Conservation (phyloP, 2,113 vertebrate genomes). For the Spermophilus dauricus region DNA sequence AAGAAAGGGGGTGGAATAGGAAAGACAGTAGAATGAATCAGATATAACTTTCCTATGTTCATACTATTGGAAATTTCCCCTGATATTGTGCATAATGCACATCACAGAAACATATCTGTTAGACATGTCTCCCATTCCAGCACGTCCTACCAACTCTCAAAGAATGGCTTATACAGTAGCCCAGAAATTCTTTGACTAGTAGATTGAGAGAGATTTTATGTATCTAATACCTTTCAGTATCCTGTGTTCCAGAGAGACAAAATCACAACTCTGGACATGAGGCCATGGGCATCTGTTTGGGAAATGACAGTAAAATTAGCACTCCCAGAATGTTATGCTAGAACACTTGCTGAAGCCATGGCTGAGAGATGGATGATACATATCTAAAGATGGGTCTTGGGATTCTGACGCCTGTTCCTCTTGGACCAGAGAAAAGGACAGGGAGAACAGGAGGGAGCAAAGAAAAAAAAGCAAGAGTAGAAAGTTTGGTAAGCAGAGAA, state of each 20-base stretch:
- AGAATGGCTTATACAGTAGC: neutral
- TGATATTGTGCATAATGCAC: neutral
- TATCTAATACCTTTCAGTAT: neutral
- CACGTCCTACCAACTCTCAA: neutral
- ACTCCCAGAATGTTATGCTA: neutral
- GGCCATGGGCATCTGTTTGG: neutral
- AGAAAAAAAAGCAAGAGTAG: neutral
- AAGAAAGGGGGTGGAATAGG: too few species aligned
- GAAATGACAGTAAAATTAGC: neutral
- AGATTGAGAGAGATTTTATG: neutral
- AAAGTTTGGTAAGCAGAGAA: neutral
- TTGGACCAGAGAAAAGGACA: neutral
- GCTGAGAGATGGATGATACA: neutral
- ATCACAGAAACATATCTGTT: neutral
- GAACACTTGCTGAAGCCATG: neutral
- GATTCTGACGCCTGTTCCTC: neutral
- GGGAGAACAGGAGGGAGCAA: neutral
- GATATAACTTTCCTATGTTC: too few species aligned
- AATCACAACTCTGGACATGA: neutral
- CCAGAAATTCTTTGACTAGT: neutral
- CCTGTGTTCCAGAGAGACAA: neutral
- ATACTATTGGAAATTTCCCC: neutral
- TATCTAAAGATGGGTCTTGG: neutral
- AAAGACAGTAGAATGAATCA: too few species aligned
- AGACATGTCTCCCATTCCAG: neutral